Evolutionary conservation across 1,140 invertebrate species (phyloP).

Genomic region (Mactra quadrangularis): DNA sequence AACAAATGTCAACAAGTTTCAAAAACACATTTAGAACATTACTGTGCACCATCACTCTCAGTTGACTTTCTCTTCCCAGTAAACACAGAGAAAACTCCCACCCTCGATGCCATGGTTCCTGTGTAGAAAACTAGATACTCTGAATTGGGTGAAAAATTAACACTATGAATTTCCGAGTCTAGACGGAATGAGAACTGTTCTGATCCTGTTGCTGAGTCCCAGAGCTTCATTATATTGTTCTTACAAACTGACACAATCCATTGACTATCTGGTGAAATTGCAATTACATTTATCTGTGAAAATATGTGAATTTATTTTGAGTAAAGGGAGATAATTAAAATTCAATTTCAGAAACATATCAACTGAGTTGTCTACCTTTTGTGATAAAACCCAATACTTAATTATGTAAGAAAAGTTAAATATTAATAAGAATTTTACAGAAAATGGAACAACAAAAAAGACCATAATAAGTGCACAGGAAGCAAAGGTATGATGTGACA

Average conservation of each 20-base stretch:
- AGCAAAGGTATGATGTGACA: too few relatives aligned
- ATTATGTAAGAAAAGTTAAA: too few relatives aligned
- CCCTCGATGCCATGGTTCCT: constrained; percentile 60
- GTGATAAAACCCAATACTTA: too few relatives aligned
- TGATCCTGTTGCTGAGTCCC: constrained; percentile 59
- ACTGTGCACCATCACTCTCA: too few relatives aligned
- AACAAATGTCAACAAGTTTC: too few relatives aligned
- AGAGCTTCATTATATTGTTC: constrained; percentile 71
- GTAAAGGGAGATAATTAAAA: too few relatives aligned
- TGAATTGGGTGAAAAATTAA: constrained; percentile 69
- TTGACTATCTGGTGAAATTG: constrained; percentile 67
- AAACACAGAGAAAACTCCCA: constrained; percentile 64
- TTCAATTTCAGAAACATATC: too few relatives aligned
- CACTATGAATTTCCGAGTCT: constrained; percentile 55
- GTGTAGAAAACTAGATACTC: constrained; percentile 64
- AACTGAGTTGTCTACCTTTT: too few relatives aligned
- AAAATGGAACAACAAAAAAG: too few relatives aligned
- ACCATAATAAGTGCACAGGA: too few relatives aligned
- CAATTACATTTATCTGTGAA: constrained; percentile 63
- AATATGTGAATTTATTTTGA: constrained; percentile 5
- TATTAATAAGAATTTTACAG: too few relatives aligned
- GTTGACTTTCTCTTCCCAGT: neutral
- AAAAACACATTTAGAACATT: too few relatives aligned
- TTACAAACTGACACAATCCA: constrained; percentile 69
- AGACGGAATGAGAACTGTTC: constrained; percentile 68